phyloP scores from a whole-genome alignment of 2,797 vertebrate species.

The Champsocephalus esox region DNA sequence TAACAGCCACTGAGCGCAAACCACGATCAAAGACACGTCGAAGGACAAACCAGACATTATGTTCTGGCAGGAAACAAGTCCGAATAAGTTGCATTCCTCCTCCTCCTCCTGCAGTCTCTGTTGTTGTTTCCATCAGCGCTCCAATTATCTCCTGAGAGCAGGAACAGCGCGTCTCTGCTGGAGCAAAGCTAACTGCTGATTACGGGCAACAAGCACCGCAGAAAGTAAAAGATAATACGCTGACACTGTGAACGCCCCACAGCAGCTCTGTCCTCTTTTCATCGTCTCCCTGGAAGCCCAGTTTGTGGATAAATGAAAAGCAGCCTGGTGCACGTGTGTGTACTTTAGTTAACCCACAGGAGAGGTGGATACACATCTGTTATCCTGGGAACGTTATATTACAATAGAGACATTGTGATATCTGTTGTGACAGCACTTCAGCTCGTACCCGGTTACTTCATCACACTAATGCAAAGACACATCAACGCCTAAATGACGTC shows the following conservation, averaged over 20 bases:
- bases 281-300: background rate
- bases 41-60: background rate
- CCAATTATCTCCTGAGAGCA: conserved; percentile 68
- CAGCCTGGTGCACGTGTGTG: background rate
- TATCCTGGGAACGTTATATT: background rate
- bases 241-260: conserved; percentile 28
- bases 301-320: background rate
- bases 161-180: conserved; percentile 47
- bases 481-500: no score
- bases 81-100: background rate
- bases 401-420: no score
- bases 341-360: background rate
- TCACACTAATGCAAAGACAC: no score
- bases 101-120: conserved; percentile 17
- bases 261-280: conserved; percentile 4
- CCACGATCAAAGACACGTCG: background rate
- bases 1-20: background rate
- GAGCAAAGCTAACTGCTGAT: conserved; percentile 64
- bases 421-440: no score
- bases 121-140: conserved; percentile 42
- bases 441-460: no score
- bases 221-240: conserved; percentile 58
- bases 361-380: no score
- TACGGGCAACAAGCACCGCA: conserved; percentile 50
- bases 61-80: background rate